Evolutionary conservation across 2,888 invertebrate species (phyloP), one percentile per base, ranked within the genome.

Genomic region (Acrobasis repandana): DNA sequence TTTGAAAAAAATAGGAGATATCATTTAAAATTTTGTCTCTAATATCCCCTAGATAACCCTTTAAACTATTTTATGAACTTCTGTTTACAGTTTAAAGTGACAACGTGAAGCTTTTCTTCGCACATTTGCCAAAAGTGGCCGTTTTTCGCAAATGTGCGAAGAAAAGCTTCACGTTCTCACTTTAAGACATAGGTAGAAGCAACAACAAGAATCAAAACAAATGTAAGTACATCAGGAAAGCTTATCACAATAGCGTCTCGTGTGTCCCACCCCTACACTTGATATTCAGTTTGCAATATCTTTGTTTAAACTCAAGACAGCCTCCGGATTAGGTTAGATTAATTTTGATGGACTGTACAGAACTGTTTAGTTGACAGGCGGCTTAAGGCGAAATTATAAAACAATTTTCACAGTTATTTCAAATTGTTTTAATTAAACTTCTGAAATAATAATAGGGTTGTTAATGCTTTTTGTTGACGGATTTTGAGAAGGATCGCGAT

Each of bases 331-430:
- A 85, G 84, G 88, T 83, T 87, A 88, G 88, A 92, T 90, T 90
- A 91, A 91, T 90, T 89, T 86, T 90, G 91, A 90, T 90, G 85
- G 89, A 90, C 91, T 88, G 85, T 79, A 82, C 81, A 78, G 83
- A 86, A 90, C 89, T 89, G 89, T 88, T 86, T 79, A 81, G 85
- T 79, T 86, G 89, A 89, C 90, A 90, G 87, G 69, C 75, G 80
- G 85, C 81, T 88, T 87, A 80, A 75, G 76, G 74, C 67, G 70
- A 86, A 88, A 88, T 89, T 81, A 89, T 89, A 83, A 85, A 75
- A 84, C 84, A 85, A 89, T 85, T 86, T 85, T 80, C 80, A 28
- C 68, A 80, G 79, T 82, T 82, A 82, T 83, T 83, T 75, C 69
- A 76, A 80, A 80, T 83, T 82, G 85, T 86, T 89, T 88, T 86